Evolutionary conservation across 2,888 invertebrate genomes (phyloP).

Genomic region (Polia nebulosa): DNA sequence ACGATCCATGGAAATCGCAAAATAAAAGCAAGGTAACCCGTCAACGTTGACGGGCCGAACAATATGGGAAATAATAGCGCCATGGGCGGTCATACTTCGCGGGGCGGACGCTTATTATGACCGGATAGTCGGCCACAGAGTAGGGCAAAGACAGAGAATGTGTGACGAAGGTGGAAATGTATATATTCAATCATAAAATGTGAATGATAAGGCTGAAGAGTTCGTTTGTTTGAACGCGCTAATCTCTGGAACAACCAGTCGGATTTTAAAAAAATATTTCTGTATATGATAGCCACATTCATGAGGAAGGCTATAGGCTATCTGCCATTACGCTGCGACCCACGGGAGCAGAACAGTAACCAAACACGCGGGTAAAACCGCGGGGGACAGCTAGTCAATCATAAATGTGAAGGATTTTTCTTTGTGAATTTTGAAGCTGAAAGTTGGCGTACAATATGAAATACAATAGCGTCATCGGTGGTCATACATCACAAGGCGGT

Average conservation of each 20-base stretch:
- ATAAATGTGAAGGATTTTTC: background rate
- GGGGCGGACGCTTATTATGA: slow-evolving; percentile 65
- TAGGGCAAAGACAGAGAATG: slow-evolving; percentile 15
- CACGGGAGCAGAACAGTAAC: too few species aligned
- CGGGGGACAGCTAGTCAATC: too few species aligned
- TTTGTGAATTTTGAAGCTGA: background rate
- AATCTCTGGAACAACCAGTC: too few species aligned
- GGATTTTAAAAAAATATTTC: too few species aligned
- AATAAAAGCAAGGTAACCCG: slow-evolving; percentile 37
- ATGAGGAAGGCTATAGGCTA: too few species aligned
- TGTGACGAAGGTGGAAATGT: background rate
- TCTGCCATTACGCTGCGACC: too few species aligned
- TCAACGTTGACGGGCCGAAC: slow-evolving; percentile 49
- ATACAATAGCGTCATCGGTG: slow-evolving; percentile 68
- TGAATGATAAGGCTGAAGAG: too few species aligned
- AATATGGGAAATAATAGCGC: slow-evolving; percentile 71
- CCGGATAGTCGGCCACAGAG: slow-evolving; percentile 56
- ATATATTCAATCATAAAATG: background rate
- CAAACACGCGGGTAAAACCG: too few species aligned
- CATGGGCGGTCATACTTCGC: slow-evolving; percentile 67
- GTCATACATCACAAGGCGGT: slow-evolving; percentile 64
- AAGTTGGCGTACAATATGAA: too few species aligned
- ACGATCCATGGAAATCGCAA: slow-evolving; percentile 24
- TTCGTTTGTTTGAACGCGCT: too few species aligned
- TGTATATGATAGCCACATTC: too few species aligned